These are phyloP conservation scores for Spea hammondii DNA, from an alignment of 2,797 vertebrate genomes.

Conservation along the genomic window DNA sequence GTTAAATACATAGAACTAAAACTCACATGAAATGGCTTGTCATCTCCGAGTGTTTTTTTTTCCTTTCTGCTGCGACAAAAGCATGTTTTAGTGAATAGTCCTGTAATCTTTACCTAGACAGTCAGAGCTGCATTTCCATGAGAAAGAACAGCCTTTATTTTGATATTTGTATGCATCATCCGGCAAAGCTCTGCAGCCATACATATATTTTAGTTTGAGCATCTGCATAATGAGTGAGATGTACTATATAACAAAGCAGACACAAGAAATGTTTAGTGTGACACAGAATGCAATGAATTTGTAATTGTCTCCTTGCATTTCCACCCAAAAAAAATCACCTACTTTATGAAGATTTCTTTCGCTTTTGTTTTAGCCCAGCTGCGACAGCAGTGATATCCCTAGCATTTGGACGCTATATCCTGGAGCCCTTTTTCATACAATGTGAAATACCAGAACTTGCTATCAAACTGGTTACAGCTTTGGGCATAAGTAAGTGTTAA, in stretches of 20 bases:
- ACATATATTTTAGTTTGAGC: slow-evolving; percentile 33
- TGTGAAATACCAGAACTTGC: slow-evolving; percentile 84
- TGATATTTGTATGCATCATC: slow-evolving; percentile 37
- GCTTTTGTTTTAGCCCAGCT: slow-evolving; percentile 76
- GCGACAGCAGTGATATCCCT: slow-evolving; percentile 87
- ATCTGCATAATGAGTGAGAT: slow-evolving; percentile 38
- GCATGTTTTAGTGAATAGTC: slow-evolving; percentile 29
- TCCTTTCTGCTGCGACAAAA: slow-evolving; percentile 16
- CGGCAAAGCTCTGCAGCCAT: slow-evolving; percentile 28
- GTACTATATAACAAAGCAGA: slow-evolving; percentile 29
- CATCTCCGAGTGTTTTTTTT: slow-evolving; percentile 22
- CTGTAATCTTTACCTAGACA: slow-evolving; percentile 37
- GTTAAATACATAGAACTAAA: slow-evolving; percentile 25
- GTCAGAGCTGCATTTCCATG: slow-evolving; percentile 32
- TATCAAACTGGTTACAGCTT: slow-evolving; percentile 84
- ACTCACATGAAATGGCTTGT: slow-evolving; percentile 22
- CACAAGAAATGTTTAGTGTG: slow-evolving; percentile 19
- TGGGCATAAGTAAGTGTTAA: slow-evolving; percentile 84
- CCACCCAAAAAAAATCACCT: slow-evolving; percentile 7
- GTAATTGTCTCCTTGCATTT: slow-evolving; percentile 36
- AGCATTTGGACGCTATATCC: slow-evolving; percentile 90
- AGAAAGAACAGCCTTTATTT: slow-evolving; percentile 32
- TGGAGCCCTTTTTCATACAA: slow-evolving; percentile 94
- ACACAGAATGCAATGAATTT: slow-evolving; percentile 40
- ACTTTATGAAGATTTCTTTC: slow-evolving; percentile 40